Evolutionary conservation across 2,797 vertebrate species (phyloP).

Genomic region (Balearica regulorum): DNA sequence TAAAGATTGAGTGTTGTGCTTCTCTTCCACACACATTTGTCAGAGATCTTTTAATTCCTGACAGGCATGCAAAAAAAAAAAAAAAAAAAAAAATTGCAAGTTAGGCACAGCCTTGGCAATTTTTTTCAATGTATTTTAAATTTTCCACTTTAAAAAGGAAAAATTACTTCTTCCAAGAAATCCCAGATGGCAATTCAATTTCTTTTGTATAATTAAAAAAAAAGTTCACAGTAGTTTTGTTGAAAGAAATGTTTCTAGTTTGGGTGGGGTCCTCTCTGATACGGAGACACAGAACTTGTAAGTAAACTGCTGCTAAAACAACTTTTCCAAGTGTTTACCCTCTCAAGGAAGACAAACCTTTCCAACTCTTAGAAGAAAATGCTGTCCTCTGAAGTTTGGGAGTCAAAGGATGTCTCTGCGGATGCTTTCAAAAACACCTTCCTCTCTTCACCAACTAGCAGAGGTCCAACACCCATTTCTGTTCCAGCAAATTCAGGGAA

Average conservation of each 20-base stretch:
- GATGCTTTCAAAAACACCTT: background rate
- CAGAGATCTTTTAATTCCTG: background rate
- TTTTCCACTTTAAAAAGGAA: background rate
- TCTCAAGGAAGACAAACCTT: background rate
- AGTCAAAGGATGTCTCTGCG: background rate
- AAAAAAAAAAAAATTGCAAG: background rate
- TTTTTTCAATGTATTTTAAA: background rate
- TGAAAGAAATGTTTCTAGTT: background rate
- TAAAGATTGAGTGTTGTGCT: background rate
- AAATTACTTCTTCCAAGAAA: background rate
- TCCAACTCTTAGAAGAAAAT: background rate
- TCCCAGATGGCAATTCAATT: background rate
- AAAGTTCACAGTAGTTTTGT: background rate
- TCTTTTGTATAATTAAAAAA: background rate
- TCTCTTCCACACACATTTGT: background rate
- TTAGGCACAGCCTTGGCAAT: background rate
- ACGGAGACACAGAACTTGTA: background rate
- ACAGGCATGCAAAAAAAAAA: fast-evolving
- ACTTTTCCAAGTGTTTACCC: background rate
- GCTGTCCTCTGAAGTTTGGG: background rate
- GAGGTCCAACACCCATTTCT: background rate
- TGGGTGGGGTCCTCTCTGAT: background rate
- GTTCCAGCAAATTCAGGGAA: background rate
- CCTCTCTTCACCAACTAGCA: background rate
- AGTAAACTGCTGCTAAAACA: background rate